phyloP scores from a whole-genome alignment of 2,888 invertebrate species.

The Thereva unica region DNA sequence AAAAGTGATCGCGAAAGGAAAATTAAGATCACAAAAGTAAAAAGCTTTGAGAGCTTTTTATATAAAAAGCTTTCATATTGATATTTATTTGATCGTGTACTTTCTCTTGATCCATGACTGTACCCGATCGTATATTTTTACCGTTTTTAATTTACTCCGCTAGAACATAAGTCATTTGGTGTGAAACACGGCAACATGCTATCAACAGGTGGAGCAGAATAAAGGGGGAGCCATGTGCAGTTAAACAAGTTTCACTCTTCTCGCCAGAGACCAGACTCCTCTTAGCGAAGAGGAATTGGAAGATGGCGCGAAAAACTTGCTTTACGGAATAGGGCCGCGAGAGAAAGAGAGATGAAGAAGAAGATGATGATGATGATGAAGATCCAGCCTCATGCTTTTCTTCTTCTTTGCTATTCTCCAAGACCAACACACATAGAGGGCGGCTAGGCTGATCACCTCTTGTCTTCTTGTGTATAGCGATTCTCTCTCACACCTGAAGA shows the following conservation, averaged over 20 bases:
- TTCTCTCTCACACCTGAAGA: slow-evolving; percentile 1
- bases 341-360: neutral
- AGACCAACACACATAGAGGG: too few relatives aligned
- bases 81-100: neutral
- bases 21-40: neutral
- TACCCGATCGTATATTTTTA: slow-evolving; percentile 22
- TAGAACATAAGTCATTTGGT: neutral
- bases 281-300: neutral
- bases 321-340: slow-evolving; percentile 8
- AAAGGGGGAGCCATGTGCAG: neutral
- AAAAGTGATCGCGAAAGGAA: slow-evolving; percentile 12
- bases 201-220: neutral
- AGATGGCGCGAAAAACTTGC: slow-evolving; percentile 23
- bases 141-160: slow-evolving; percentile 10
- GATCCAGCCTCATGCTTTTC: neutral
- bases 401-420: neutral
- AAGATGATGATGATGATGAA: too few relatives aligned
- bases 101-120: slow-evolving; percentile 10
- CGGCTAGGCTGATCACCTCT: neutral
- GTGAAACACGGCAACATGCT: neutral
- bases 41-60: slow-evolving; percentile 7
- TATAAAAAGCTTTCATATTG: too few relatives aligned
- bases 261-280: neutral
- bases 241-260: slow-evolving; percentile 23
- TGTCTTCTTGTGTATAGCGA: neutral